These are phyloP conservation scores for Drosophila kanapiae DNA, from an alignment of 1,140 invertebrate species.

Conservation along the genomic window DNA sequence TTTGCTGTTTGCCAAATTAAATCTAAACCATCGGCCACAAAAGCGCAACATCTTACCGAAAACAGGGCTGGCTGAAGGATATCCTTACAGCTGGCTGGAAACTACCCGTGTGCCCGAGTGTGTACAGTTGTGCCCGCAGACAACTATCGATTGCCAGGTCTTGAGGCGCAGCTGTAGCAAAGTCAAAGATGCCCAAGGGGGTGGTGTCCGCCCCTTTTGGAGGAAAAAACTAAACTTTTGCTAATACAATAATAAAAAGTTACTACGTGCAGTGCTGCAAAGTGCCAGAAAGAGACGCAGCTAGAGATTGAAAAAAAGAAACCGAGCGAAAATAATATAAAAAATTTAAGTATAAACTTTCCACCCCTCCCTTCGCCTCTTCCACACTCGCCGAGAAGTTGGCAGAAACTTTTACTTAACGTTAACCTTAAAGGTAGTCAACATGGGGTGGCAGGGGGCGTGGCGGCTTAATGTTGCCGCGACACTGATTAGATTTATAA, in stretches of 20 bases:
- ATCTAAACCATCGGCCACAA: constrained; percentile 54
- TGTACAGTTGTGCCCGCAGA: constrained; percentile 56
- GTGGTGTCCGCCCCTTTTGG: background rate
- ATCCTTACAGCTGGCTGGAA: background rate
- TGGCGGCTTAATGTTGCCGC: constrained; percentile 63
- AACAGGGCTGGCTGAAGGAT: background rate
- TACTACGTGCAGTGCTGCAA: constrained; percentile 72
- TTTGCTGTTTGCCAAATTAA: constrained; percentile 63
- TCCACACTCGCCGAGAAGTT: constrained; percentile 62
- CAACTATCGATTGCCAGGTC: constrained; percentile 56
- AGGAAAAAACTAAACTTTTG: constrained; percentile 70
- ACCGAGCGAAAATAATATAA: constrained; percentile 46
- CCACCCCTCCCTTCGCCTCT: constrained; percentile 15
- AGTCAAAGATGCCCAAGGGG: constrained; percentile 50
- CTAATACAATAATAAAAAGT: constrained; percentile 83
- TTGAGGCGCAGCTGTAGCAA: constrained; percentile 50
- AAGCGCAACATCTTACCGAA: constrained; percentile 43
- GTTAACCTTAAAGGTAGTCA: constrained; percentile 68
- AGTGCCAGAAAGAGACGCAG: background rate
- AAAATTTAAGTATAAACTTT: constrained; percentile 73
- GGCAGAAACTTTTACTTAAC: constrained; percentile 59
- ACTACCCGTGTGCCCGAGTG: constrained; percentile 15
- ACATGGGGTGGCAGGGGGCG: constrained; percentile 1
- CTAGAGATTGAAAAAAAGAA: background rate
- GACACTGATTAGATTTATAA: constrained; percentile 83